Conservation (phyloP, 2,888 invertebrate genomes). For the Colostygia pectinataria region DNA sequence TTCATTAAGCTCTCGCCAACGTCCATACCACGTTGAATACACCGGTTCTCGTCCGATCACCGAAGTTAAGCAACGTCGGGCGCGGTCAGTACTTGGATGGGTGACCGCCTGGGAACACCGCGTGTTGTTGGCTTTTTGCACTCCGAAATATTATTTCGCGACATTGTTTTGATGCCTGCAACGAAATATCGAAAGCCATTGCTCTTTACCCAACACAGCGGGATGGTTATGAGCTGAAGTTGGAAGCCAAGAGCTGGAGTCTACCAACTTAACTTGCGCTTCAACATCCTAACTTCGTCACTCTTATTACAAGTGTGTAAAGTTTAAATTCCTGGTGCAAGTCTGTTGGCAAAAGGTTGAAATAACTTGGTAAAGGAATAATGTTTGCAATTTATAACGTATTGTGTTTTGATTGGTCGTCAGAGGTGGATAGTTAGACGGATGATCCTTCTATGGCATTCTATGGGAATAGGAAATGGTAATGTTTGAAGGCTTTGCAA, state of each 20-base stretch:
- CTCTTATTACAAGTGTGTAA: constrained; percentile 10
- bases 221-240: constrained; percentile 40
- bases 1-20: constrained; percentile 1
- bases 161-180: constrained; percentile 30
- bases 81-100: constrained; percentile 60
- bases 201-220: constrained; percentile 39
- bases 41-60: constrained; percentile 74
- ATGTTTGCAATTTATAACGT: constrained; percentile 72
- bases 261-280: constrained; percentile 15
- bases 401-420: constrained; percentile 79
- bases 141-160: constrained; percentile 6
- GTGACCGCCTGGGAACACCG: constrained; percentile 64
- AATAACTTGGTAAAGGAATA: constrained; percentile 29
- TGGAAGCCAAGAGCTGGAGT: constrained; percentile 35
- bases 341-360: neutral
- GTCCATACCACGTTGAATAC: constrained; percentile 38
- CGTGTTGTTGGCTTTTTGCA: constrained; percentile 53
- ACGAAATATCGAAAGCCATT: constrained; percentile 37
- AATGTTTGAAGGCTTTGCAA: constrained; percentile 65
- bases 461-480: constrained; percentile 71
- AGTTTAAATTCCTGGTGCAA: constrained; percentile 10
- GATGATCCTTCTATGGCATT: constrained; percentile 61
- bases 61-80: constrained; percentile 72
- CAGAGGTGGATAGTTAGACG: constrained; percentile 66
- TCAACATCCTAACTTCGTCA: neutral